Evolutionary conservation across 2,888 invertebrate species (phyloP), one percentile per base, ranked within the genome.

Genomic region (Dyspetes luteomarginatus): DNA sequence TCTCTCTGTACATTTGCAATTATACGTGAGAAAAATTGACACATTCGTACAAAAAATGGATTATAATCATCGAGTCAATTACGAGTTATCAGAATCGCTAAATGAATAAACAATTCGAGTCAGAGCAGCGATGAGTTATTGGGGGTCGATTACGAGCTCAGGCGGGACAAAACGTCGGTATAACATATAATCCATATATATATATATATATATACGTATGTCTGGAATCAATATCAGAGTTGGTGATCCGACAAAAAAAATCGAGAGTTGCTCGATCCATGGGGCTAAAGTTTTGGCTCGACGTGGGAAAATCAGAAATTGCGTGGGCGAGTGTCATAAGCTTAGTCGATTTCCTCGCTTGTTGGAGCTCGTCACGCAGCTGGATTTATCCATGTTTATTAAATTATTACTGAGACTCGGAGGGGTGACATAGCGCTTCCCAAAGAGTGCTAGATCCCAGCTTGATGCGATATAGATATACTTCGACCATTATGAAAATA

Each of bases 351-450:
- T 7, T 22, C 19, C 15, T 41, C 4, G 48, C 22, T 56, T 48
- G 4, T 45, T n/a, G 28, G 55, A 28, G 26, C 45, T 69, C 36
- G 26, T 48, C 68, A 43, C 62, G 50, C 24, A 65, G 26, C 30
- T 52, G 41, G 77, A 74, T 81, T 77, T 52, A 78, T 69, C 36
- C 58, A 43, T 58, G 67, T 81, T 74, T 65, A 81, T 81, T 81
- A 65, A 74, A 77, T 81, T 77, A 77, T 72, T 74, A 64, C 68
- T n/a, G 0, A 22, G 45, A 50, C 41, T 58, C 43, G 19, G 43
- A 30, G 50, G 43, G 48, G 56, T 28, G 48, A 62, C 30, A 36
- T 41, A 72, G 45, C 56, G 64, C 24, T 50, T 75, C 19, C 43
- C 71, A 19, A 64, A 48, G 36, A 71, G 36, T 26, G 58, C 30